These are phyloP conservation scores for Bellardia bayeri DNA, from an alignment of 2,888 invertebrate species.

Conservation along the genomic window DNA sequence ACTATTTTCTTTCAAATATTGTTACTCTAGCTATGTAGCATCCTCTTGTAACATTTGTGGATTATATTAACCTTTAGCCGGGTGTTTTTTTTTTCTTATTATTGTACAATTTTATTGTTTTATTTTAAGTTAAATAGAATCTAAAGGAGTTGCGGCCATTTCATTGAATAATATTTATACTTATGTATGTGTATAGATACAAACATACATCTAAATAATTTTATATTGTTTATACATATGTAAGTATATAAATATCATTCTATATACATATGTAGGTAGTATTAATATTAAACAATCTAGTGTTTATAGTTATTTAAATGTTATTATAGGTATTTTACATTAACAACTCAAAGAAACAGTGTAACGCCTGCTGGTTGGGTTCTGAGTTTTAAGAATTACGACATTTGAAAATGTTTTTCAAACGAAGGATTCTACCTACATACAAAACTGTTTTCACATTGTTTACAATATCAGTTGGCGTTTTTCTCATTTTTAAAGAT, in stretches of 20 bases:
- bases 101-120: constrained; percentile 16
- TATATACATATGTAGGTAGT: neutral
- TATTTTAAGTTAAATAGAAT: constrained; percentile 34
- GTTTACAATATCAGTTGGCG: too few relatives aligned
- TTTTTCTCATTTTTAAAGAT: too few relatives aligned
- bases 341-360: constrained; percentile 11
- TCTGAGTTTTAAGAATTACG: neutral
- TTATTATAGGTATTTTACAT: constrained; percentile 16
- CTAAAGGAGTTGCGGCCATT: constrained; percentile 42
- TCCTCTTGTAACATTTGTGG: constrained; percentile 63
- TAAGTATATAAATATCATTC: neutral
- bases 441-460: too few relatives aligned
- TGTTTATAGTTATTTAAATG: constrained; percentile 35
- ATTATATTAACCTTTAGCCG: constrained; percentile 67
- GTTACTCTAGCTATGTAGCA: neutral
- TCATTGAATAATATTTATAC: constrained; percentile 1
- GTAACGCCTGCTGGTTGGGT: constrained; percentile 1
- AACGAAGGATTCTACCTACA: too few relatives aligned
- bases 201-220: neutral
- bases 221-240: neutral
- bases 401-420: too few relatives aligned
- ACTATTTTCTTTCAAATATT: neutral
- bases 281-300: constrained; percentile 3
- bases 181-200: neutral
- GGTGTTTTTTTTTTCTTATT: constrained; percentile 31